phyloP scores from a whole-genome alignment of 2,888 invertebrate species.

The Diaperis boleti region DNA sequence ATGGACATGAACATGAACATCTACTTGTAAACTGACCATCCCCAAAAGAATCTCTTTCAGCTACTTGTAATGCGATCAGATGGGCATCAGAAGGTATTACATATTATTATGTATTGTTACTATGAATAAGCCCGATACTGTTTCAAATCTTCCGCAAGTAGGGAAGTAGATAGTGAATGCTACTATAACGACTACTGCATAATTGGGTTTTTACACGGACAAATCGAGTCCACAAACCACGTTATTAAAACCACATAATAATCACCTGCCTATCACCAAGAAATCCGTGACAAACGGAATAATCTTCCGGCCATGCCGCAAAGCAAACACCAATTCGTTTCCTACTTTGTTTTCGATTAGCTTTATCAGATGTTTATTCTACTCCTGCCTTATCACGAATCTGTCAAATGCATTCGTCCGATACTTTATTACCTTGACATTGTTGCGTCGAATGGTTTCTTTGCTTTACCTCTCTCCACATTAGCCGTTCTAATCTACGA shows the following conservation, averaged over 20 bases:
- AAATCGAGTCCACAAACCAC: neutral
- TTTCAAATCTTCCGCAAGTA: too few relatives aligned
- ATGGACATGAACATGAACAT: too few relatives aligned
- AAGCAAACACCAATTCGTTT: conserved; percentile 3
- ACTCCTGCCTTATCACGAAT: conserved; percentile 34
- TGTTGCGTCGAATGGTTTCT: conserved; percentile 9
- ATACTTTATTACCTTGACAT: conserved; percentile 24
- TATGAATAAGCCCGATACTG: too few relatives aligned
- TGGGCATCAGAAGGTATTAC: too few relatives aligned
- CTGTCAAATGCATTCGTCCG: conserved; percentile 29
- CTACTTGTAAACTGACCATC: too few relatives aligned
- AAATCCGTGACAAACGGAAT: neutral
- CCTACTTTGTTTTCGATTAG: conserved; percentile 35
- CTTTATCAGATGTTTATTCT: conserved; percentile 35
- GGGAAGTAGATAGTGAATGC: too few relatives aligned
- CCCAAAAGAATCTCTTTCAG: too few relatives aligned
- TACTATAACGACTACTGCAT: too few relatives aligned
- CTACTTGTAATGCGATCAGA: too few relatives aligned
- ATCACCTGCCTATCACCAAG: conserved; percentile 1
- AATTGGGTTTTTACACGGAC: too few relatives aligned
- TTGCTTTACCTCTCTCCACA: conserved; percentile 13
- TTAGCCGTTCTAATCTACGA: conserved; percentile 2
- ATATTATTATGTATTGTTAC: too few relatives aligned
- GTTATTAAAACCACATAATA: neutral
- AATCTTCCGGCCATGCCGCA: neutral